Conservation (phyloP, 2,797 vertebrate genomes). For the Carcharodon carcharias region DNA sequence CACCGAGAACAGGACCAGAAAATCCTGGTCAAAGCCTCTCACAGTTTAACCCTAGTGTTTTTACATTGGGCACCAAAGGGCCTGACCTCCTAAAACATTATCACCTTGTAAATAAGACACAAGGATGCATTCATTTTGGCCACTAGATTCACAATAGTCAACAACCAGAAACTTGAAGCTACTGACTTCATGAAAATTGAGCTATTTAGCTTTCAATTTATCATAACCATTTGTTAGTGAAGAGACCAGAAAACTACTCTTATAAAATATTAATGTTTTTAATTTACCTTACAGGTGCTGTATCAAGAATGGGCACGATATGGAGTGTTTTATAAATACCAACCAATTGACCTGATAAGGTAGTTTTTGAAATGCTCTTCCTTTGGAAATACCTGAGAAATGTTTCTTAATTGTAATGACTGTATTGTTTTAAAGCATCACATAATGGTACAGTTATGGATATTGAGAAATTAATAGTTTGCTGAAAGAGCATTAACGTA, state of each 20-base stretch:
- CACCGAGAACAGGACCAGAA: too few relatives aligned
- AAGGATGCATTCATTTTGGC: background rate
- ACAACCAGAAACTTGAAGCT: too few relatives aligned
- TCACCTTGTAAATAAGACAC: background rate
- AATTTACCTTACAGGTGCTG: slow-evolving; percentile 65
- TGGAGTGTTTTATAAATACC: slow-evolving; percentile 90
- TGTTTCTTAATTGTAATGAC: background rate
- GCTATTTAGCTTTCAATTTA: background rate
- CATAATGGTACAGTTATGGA: background rate
- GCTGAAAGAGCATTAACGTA: background rate
- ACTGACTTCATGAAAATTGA: background rate
- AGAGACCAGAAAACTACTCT: background rate
- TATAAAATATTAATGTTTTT: background rate
- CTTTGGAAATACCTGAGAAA: background rate
- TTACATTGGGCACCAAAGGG: background rate
- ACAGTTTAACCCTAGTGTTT: background rate
- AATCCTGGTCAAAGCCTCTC: background rate
- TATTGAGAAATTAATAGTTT: too few relatives aligned
- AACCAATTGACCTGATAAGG: slow-evolving; percentile 94
- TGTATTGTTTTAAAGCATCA: background rate
- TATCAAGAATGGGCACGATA: slow-evolving; percentile 96
- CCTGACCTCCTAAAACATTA: background rate
- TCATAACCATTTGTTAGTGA: background rate
- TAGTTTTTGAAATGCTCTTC: slow-evolving; percentile 49
- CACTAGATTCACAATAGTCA: background rate